Base-by-base conservation (phyloP, 2,888 invertebrate genomes). In the Coenonympha glycerion region DNA sequence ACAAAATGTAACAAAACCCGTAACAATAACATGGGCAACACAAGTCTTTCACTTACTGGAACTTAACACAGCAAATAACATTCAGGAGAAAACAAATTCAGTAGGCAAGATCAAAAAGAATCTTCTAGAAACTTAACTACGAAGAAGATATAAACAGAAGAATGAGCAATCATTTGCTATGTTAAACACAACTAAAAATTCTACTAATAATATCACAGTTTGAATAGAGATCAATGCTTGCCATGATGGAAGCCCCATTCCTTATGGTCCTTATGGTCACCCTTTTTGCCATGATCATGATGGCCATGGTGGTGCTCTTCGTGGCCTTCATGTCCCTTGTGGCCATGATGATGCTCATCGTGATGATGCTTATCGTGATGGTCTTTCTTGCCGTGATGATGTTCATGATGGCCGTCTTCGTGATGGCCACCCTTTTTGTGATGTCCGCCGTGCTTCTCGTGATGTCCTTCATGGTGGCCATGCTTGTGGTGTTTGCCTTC, bases 401-500 rank as follows among this genome's bases (percentile, higher is more conserved):
- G 77, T n/a, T 85, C 78, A 46, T 87, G 80, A 54, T 87, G 86
- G 1, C 86, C 86, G 36, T 73, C 71, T 4, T 86, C 71, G 49
- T 81, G 78, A 56, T 86, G 86, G 24, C 84, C 84, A 2, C 86
- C 86, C 66, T 86, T 87, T 69, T 87, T 87, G 71, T 87, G 86
- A 34, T 76, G 71, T 26, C 80, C 86, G 42, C 76, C 85, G 5
- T 87, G 69, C 34, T 85, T 64, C 9, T 78, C 80, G 37, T 87
- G 86, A 52, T 87, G 86, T 33, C 83, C 85, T 55, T 87, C 81
- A 56, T 86, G 86, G 16, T 87, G 60, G 0, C 86, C 86, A 30
- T 87, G 81, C 52, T 87, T 87, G 61, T 87, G 86, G 39, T 87
- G 86, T 59, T 87, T 86, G 66, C 86, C 86, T 68, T 81, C 83